Evolutionary conservation across 1,140 invertebrate genomes (phyloP), one percentile per base, ranked within the genome.

Genomic region (Lucilia sericata): DNA sequence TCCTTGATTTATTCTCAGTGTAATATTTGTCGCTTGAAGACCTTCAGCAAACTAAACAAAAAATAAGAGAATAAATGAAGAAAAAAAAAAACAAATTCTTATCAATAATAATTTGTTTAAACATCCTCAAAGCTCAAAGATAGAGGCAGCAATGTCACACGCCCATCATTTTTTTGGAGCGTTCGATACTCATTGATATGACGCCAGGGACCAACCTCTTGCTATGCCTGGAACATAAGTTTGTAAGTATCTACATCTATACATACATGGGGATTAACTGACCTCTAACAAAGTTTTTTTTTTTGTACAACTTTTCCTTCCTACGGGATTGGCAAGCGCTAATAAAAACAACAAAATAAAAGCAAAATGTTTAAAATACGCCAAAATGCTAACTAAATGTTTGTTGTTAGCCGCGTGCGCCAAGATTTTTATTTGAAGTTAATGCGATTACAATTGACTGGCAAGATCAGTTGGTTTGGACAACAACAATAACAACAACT

Each of bases 91-190:
- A 30, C 25, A 42, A 78, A 78, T 47, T 78, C 34, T 47, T 78
- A 78, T 78, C 75, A 78, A 78, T 78, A 75, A 75, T 75, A 78
- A 78, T 78, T 78, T 78, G 75, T 78, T 47, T 47, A 78, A 78
- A 47, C 42, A 78, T 78, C n/a, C 55, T 70, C 42, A 47, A 47
- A 78, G 36, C 75, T 78, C 42, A 19, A 78, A 78, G 34, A 47
- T 78, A 78, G 75, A 78, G 75, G 75, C 75, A 47, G 75, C 42
- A 78, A 78, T 78, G 75, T 78, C 75, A 78, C 75, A 78, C 75
- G 75, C 75, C 75, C 75, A 78, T 78, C 34, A 78, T 78, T 75
- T 75, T 78, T 78, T 78, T 78, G 36, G 75, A 78, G 75, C 75
- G 42, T n/a, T 78, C 75, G 75, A 78, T 78, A 34, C 75, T 47